Base-by-base conservation (phyloP, 2,888 invertebrate species). In the Atrina japonica region DNA sequence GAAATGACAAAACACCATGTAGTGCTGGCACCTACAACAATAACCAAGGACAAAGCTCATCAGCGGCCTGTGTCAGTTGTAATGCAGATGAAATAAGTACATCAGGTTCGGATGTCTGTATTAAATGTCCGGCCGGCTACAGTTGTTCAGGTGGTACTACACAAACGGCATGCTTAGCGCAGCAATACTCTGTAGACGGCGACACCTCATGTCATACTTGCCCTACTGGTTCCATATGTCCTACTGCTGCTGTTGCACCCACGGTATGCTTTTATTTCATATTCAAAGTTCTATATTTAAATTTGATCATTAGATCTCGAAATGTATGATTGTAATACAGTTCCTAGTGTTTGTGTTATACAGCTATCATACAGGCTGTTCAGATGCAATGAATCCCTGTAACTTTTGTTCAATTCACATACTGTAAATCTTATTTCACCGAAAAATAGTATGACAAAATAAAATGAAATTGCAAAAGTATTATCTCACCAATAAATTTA, bases 101-200 rank as follows among this genome's bases (percentile, higher is more conserved):
- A 0, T 25, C 71, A n/a, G 86, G 82, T 0, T 72, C 86, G 0
- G 66, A 74, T 7, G 64, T 77, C 3, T 89, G 88, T 73, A 76
- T 74, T 3, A 41, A 72, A 11, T 89, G 89, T 73, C 87, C 86
- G 11, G 81, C 86, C 3, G 89, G 89, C 0, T 83, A 68, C 72
- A 71, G 68, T 29, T 88, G 88, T 75, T 56, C 80, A 7, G 43
- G 60, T 14, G 40, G 67, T 9, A 75, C 68, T 35, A 72, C 67
- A 7, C 64, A 69, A 43, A 73, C 79, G 11, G 76, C 77, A 16
- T 89, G 89, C 74, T 45, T 41, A 18, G n/a, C 79, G 2, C 74
- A 73, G 6, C 61, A 74, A 21, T 89, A 87, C 77, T 83, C 85
- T 16, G 50, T 85, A 25, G 72, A 68, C 6, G 82, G 83, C 23